Percentiles rank a stretch among this genome's conserved stretches.
phyloP scores from a whole-genome alignment of 1,140 invertebrate species.

The Microplitis mediator region DNA sequence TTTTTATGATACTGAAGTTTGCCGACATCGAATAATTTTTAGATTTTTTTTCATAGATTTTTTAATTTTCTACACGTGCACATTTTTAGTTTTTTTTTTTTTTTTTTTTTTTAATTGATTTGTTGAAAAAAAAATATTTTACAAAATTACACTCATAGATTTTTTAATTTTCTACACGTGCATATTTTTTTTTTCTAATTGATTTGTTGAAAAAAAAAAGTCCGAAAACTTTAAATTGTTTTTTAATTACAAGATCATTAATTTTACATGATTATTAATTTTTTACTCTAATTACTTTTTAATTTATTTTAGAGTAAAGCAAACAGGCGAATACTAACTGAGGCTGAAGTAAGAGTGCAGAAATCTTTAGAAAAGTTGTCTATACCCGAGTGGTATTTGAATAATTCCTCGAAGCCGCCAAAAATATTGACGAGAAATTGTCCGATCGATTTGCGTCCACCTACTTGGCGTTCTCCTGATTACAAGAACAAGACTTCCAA shows the following conservation, averaged over 20 bases:
- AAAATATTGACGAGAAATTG: conserved; percentile 36
- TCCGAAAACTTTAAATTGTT: no score
- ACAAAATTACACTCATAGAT: no score
- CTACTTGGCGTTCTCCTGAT: conserved; percentile 32
- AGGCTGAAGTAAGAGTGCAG: conserved; percentile 64
- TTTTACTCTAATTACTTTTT: not conserved
- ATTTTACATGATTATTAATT: not conserved
- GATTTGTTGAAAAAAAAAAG: no score
- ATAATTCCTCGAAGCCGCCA: conserved; percentile 41
- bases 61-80: no score
- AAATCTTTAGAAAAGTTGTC: conserved; percentile 64
- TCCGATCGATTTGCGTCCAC: conserved; percentile 32
- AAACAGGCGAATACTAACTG: conserved; percentile 44
- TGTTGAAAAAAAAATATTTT: no score
- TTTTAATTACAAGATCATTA: no score
- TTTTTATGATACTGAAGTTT: not conserved
- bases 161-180: no score
- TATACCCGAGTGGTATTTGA: conserved; percentile 67
- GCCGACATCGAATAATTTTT: no score
- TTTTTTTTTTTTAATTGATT: no score
- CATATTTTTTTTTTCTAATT: no score
- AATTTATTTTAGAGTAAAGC: conserved; percentile 2
- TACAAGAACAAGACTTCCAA: not conserved
- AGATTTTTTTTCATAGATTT: no score
- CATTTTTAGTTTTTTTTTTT: no score